phyloP scores from a whole-genome alignment of 2,113 vertebrate species.

The Paracyprichromis sp. region DNA sequence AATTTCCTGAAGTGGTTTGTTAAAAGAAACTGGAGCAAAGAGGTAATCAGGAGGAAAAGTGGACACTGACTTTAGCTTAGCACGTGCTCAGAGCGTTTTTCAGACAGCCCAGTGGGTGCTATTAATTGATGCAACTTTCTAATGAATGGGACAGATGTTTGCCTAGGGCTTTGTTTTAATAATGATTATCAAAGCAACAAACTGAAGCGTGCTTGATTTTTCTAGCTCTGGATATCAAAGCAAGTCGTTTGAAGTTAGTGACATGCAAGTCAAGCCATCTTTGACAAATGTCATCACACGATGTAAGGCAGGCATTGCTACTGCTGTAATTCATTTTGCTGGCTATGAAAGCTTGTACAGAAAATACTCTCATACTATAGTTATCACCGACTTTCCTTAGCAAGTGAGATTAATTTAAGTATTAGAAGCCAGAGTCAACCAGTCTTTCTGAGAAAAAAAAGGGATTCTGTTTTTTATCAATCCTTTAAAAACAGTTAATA shows the following conservation, averaged over 20 bases:
- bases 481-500: not conserved
- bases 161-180: slow-evolving; percentile 38
- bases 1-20: not conserved
- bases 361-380: not conserved
- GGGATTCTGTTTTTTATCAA: not conserved
- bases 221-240: not conserved
- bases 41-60: not conserved
- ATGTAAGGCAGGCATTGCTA: not conserved
- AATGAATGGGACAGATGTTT: slow-evolving; percentile 24
- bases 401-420: not conserved
- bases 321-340: not conserved
- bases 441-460: not conserved
- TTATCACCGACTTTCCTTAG: not conserved
- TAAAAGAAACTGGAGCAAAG: not conserved
- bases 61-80: not conserved
- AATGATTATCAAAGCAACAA: slow-evolving; percentile 23
- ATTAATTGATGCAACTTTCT: slow-evolving; percentile 42
- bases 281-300: slow-evolving; percentile 18
- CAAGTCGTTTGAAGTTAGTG: not conserved
- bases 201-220: not conserved
- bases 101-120: not conserved
- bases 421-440: not conserved
- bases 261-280: slow-evolving; percentile 12
- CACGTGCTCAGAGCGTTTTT: not conserved
- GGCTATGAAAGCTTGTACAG: not conserved